Conservation (phyloP, 2,113 vertebrate species). For the Eira barbara region DNA sequence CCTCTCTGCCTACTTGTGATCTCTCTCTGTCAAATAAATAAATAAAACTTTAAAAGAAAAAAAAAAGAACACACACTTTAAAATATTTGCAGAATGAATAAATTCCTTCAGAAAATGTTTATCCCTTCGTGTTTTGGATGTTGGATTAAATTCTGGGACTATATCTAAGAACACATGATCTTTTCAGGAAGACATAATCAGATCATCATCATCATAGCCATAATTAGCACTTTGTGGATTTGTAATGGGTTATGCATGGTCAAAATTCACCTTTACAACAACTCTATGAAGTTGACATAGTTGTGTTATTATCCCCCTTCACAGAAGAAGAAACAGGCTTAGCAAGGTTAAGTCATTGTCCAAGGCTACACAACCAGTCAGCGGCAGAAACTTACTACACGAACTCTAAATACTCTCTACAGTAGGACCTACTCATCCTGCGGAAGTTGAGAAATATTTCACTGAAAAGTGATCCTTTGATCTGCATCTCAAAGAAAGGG, state of each 20-base stretch:
- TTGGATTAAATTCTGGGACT: neutral
- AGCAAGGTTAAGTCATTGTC: neutral
- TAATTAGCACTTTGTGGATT: neutral
- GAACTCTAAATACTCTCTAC: neutral
- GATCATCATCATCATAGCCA: neutral
- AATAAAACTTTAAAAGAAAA: too few relatives aligned
- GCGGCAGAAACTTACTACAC: neutral
- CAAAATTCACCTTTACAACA: neutral
- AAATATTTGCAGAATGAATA: constrained; percentile 5
- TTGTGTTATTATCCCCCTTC: neutral
- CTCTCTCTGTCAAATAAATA: too few relatives aligned
- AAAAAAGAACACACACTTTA: neutral
- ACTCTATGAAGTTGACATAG: neutral
- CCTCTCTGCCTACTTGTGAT: too few relatives aligned
- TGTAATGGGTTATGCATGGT: neutral
- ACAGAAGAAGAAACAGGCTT: neutral
- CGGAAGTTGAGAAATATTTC: neutral
- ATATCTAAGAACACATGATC: neutral
- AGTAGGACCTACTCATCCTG: neutral
- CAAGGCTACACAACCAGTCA: neutral
- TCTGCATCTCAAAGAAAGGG: neutral
- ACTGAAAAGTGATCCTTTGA: neutral
- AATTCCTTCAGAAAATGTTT: constrained; percentile 6
- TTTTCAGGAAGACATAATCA: neutral
- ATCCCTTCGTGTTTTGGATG: neutral